Evolutionary conservation across 2,797 vertebrate species (phyloP).

Genomic region (Macropus fuliginosus): DNA sequence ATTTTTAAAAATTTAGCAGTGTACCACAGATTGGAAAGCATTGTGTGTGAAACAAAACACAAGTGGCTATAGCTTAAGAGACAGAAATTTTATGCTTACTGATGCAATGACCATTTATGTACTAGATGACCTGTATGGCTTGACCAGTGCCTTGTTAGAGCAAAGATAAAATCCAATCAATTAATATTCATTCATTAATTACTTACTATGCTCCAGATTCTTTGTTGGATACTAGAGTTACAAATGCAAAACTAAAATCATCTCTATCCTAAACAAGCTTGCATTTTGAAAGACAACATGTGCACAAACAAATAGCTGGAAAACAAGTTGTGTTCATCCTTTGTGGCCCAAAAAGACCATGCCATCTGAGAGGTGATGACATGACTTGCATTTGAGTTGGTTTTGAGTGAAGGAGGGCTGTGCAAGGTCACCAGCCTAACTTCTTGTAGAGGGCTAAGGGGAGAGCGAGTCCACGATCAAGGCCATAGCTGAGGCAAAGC

Average conservation of each 20-base stretch:
- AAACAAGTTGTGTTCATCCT: background rate
- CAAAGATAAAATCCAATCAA: background rate
- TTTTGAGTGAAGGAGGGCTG: too few species aligned
- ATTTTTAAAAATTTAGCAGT: background rate
- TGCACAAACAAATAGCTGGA: background rate
- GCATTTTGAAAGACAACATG: background rate
- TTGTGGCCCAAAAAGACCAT: too few species aligned
- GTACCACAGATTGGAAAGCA: background rate
- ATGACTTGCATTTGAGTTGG: too few species aligned
- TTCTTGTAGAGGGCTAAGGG: too few species aligned
- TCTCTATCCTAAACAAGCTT: background rate
- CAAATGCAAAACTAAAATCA: background rate
- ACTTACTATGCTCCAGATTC: background rate
- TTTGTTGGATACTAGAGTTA: background rate
- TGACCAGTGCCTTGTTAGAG: background rate
- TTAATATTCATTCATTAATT: background rate
- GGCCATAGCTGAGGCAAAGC: too few species aligned
- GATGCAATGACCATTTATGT: background rate
- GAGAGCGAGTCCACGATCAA: too few species aligned
- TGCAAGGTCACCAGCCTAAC: too few species aligned
- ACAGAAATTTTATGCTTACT: background rate
- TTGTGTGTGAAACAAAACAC: background rate
- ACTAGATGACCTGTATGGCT: background rate
- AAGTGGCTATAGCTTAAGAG: background rate
- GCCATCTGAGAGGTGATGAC: too few species aligned